Evolutionary conservation across 2,797 vertebrate species (phyloP), one percentile per base, ranked within the genome.

Genomic region (Microcaecilia unicolor): DNA sequence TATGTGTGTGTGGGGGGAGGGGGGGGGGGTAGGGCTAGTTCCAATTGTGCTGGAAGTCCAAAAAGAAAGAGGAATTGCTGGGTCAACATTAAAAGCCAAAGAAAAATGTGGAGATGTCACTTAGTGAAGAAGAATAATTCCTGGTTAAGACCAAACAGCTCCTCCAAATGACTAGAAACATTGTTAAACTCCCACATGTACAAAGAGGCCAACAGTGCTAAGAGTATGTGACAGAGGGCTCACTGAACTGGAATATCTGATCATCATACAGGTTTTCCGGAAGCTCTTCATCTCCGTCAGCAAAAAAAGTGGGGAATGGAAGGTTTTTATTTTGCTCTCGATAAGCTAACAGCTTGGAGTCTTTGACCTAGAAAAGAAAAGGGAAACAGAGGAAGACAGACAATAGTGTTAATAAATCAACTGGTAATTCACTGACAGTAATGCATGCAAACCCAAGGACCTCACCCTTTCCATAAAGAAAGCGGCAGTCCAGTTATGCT

Each of bases 221-320:
- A 49, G 72, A 6, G 3, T 85, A 78, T 0, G 60, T 61, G 37
- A 93, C 34, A 4, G 91, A 92, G 1, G 85, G 75, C 2, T 88
- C 77, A 2, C 65, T 71, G 68, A 88, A 86, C 48, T 86, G 56
- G 41, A 87, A 93, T 55, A 95, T 22, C n/a, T 83, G 46, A 1
- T 89, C 70, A 9, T 89, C 88, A 2, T 82, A 97, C 44, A 98
- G 58, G 49, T 99, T 90, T 62, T 99, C 93, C 3, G 88, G 82
- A n/a, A 99, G 78, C 10, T 88, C 50, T 18, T 84, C 81, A 1
- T 91, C 88, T 33, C 84, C 87, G 51, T 97, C 92, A 14, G 79
- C 74, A 52, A 96, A 98, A 69, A 77, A 96, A 0, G 92, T 97
- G 18, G 93, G 93, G 55, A 98, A 98, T 0, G 92, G 94, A 9